Evolutionary conservation across 2,888 invertebrate species (phyloP).

Genomic region (Epinotia demarniana): DNA sequence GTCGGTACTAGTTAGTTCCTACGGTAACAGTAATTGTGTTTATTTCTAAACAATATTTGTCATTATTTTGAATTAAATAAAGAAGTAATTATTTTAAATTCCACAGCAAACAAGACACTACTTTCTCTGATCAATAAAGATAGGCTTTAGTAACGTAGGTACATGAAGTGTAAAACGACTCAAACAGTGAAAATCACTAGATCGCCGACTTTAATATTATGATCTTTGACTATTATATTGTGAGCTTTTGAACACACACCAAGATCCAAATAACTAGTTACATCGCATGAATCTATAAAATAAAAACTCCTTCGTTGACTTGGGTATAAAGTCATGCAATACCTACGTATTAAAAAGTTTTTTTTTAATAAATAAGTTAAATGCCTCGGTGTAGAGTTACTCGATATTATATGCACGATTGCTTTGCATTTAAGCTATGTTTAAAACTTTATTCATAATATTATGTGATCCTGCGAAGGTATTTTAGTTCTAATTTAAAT

Average conservation of each 20-base stretch:
- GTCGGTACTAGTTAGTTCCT: too few relatives aligned
- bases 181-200: too few relatives aligned
- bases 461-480: conserved; percentile 16
- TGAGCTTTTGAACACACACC: neutral
- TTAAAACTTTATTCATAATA: conserved; percentile 16
- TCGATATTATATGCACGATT: conserved; percentile 43
- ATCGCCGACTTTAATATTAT: too few relatives aligned
- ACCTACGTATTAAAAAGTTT: conserved; percentile 59
- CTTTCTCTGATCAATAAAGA: too few relatives aligned
- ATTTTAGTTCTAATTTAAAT: conserved; percentile 2
- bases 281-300: neutral
- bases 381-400: conserved; percentile 52
- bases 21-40: too few relatives aligned
- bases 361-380: conserved; percentile 67
- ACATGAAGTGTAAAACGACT: too few relatives aligned
- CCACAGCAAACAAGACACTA: too few relatives aligned
- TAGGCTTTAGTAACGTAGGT: too few relatives aligned
- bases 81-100: too few relatives aligned
- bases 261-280: too few relatives aligned
- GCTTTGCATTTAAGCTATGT: conserved; percentile 33
- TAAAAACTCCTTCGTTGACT: conserved; percentile 1
- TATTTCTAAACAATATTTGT: too few relatives aligned
- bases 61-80: too few relatives aligned
- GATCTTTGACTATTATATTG: neutral
- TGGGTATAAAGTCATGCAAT: conserved; percentile 59